Percentiles rank a stretch among this genome's conserved stretches.
phyloP scores from a whole-genome alignment of 2,888 invertebrate genomes.

The Beris morrisii region DNA sequence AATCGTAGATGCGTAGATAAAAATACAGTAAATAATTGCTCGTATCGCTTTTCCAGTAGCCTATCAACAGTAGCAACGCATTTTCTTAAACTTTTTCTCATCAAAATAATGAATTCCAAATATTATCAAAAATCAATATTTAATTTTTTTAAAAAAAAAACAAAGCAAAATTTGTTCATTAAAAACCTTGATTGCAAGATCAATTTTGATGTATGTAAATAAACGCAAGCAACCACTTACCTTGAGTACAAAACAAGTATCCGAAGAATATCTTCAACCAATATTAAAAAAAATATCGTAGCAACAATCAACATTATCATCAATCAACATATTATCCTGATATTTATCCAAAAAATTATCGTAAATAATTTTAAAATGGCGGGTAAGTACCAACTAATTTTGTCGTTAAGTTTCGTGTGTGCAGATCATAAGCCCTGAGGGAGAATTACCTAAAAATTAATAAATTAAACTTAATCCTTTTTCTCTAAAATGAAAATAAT shows the following conservation, averaged over 20 bases:
- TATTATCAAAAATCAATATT: too few species aligned
- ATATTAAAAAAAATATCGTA: slow-evolving; percentile 6
- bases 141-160: too few species aligned
- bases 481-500: too few species aligned
- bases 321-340: not conserved
- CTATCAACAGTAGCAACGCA: not conserved
- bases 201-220: slow-evolving; percentile 24
- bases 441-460: too few species aligned
- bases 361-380: not conserved
- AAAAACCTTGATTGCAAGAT: slow-evolving; percentile 23
- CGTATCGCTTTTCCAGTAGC: too few species aligned
- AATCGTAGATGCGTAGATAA: too few species aligned
- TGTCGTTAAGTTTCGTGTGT: too few species aligned
- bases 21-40: too few species aligned
- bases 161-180: not conserved
- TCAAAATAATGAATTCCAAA: too few species aligned
- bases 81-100: slow-evolving; percentile 6
- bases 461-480: too few species aligned
- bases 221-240: slow-evolving; percentile 22
- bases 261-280: slow-evolving; percentile 29
- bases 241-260: slow-evolving; percentile 31
- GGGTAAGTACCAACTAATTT: too few species aligned
- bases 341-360: not conserved
- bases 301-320: slow-evolving; percentile 30
- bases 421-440: too few species aligned